These are phyloP conservation scores for Oryzias melastigma DNA, from an alignment of 2,113 vertebrate species.

Conservation along the genomic window DNA sequence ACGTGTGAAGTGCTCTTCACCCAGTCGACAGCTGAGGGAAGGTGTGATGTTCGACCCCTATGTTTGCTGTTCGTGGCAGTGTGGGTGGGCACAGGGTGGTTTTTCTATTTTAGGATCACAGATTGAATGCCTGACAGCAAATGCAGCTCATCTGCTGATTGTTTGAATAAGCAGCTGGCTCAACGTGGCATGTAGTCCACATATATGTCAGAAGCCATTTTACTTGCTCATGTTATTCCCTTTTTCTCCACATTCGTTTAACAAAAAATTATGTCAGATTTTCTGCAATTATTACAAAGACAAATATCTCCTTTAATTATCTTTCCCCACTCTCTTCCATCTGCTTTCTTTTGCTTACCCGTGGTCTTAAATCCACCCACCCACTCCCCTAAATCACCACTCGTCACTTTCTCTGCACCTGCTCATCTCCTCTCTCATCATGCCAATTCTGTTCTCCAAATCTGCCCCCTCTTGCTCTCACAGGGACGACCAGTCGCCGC, in stretches of 20 bases:
- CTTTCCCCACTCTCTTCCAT: conserved; percentile 33
- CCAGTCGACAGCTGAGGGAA: conserved; percentile 56
- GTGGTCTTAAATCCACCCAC: conserved; percentile 41
- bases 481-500: conserved; percentile 99
- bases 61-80: conserved; percentile 42
- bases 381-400: background rate
- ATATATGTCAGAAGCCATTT: conserved; percentile 29
- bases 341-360: conserved; percentile 39
- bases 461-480: conserved; percentile 70
- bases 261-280: conserved; percentile 26
- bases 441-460: conserved; percentile 39
- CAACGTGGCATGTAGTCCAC: conserved; percentile 10
- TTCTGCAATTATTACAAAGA: conserved; percentile 20
- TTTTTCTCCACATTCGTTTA: conserved; percentile 11
- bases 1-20: conserved; percentile 63
- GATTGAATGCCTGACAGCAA: conserved; percentile 61
- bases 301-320: conserved; percentile 19
- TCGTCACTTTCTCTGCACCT: conserved; percentile 18
- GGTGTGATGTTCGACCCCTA: conserved; percentile 52
- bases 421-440: conserved; percentile 43
- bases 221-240: conserved; percentile 4
- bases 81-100: conserved; percentile 59
- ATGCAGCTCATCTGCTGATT: conserved; percentile 37
- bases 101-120: conserved; percentile 58
- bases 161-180: conserved; percentile 33